Conservation (phyloP, 2,113 vertebrate species). For the Coreoperca whiteheadi region DNA sequence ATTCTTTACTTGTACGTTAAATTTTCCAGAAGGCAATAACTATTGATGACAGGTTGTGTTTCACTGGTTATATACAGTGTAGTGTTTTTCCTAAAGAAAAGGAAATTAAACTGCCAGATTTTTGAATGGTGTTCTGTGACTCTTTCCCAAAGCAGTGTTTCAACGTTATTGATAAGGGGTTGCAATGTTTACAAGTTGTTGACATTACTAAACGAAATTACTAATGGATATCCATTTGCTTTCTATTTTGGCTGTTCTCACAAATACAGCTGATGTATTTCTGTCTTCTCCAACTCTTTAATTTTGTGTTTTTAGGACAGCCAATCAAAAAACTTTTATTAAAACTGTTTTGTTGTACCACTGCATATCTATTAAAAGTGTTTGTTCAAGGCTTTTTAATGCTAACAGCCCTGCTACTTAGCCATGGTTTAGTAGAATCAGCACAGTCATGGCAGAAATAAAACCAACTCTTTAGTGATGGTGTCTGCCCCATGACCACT, state of each 20-base stretch:
- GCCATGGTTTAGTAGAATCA: neutral
- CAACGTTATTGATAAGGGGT: neutral
- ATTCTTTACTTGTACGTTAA: neutral
- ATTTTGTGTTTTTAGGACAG: neutral
- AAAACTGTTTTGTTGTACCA: neutral
- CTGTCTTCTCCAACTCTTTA: neutral
- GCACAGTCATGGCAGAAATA: neutral
- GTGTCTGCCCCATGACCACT: too few relatives aligned
- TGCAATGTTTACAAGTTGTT: neutral
- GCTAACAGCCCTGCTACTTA: neutral
- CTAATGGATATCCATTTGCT: neutral
- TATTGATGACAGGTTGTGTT: neutral
- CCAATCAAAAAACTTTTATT: neutral
- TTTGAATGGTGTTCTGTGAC: neutral
- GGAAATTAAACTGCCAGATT: neutral
- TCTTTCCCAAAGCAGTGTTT: neutral
- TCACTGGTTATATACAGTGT: neutral
- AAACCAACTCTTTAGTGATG: too few relatives aligned
- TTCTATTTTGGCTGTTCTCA: neutral
- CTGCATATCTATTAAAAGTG: neutral
- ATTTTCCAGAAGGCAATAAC: neutral
- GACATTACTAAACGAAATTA: neutral
- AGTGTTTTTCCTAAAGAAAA: neutral
- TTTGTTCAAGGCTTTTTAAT: neutral
- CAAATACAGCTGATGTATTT: constrained; percentile 9